Base-by-base conservation (phyloP, 2,113 vertebrate species). In the Eonycteris spelaea region DNA sequence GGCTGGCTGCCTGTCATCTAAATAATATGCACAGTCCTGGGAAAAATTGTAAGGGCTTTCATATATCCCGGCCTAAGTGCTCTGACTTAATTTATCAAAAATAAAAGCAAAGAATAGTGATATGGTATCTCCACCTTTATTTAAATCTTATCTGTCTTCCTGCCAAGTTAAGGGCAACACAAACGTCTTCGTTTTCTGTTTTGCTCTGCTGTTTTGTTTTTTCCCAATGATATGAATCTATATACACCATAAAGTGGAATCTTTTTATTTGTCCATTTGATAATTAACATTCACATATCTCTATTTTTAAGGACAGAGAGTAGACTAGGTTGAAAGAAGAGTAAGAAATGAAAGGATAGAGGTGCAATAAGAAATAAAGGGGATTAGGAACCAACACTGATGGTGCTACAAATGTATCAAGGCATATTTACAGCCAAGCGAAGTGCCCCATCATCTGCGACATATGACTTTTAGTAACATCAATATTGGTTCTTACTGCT, bases 31-130 rank as follows among this genome's bases (percentile, higher is more conserved):
- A 77, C 2, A 48, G 6, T 24, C 22, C 78, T 13, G 18, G 43
- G n/a, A 28, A 53, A 51, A 74, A n/a, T 3, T 5, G 28, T 43
- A 57, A 78, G 22, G 45, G 38, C 30, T 68, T 82, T 35, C 13
- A 5, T 48, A 18, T 68, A 48, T 35, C 3, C 43, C 30, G 67
- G 74, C 2, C 13, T n/a, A 78, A 51, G 71, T 2, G 15, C 9
- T 71, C 30, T 84, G 43, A 93, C 68, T 94, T 79, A 73, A 84
- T 45, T 51, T 87, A 85, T 88, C 86, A 63, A 92, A 87, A 89
- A 80, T 14, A 24, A 92, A 93, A 90, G 10, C 75, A 67, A 59
- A 90, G 55, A 38, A 43, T 7, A 35, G 22, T 24, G 18, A 40
- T 43, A 9, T 45, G 13, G 0, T 7, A 73, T 11, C n/a, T 61